A percentile compares a stretch with the other conserved stretches of the same genome.
These are phyloP conservation scores for Hephaestus fuliginosus DNA, from an alignment of 2,797 vertebrate genomes.

Conservation along the genomic window DNA sequence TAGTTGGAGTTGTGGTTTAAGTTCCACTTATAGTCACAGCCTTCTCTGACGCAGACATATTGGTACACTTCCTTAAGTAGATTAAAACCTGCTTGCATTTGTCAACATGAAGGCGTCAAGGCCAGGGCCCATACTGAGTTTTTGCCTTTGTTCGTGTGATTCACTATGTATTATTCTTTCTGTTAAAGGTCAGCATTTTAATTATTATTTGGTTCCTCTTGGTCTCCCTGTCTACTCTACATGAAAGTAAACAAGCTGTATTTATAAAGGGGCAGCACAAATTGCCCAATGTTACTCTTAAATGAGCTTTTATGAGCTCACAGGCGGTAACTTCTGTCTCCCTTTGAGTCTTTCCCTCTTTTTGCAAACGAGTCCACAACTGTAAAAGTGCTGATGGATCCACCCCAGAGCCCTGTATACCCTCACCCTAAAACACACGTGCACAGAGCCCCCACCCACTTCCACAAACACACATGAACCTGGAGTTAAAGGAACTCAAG, in stretches of 20 bases:
- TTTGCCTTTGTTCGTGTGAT: neutral
- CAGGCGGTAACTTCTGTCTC: neutral
- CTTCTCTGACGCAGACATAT: neutral
- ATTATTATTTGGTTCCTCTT: neutral
- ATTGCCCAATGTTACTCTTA: neutral
- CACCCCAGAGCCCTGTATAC: neutral
- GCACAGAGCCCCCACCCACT: constrained; percentile 23
- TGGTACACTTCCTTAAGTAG: neutral
- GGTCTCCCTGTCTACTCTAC: neutral
- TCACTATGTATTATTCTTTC: constrained; percentile 1
- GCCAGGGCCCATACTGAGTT: neutral
- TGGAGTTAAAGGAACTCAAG: constrained; percentile 59
- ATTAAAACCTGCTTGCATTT: constrained; percentile 24
- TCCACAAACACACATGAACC: constrained; percentile 49
- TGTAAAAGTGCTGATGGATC: constrained; percentile 25
- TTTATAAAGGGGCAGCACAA: neutral
- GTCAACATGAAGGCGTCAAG: constrained; percentile 4
- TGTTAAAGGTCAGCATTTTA: neutral
- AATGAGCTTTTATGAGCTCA: neutral
- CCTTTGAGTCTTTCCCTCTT: neutral
- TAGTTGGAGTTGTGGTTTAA: constrained; percentile 24
- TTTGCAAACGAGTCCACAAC: neutral
- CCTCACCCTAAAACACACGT: constrained; percentile 42
- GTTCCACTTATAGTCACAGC: neutral
- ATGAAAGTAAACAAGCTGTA: neutral